Evolutionary conservation across 2,888 invertebrate species (phyloP).

Genomic region (Stratiomys singularior): DNA sequence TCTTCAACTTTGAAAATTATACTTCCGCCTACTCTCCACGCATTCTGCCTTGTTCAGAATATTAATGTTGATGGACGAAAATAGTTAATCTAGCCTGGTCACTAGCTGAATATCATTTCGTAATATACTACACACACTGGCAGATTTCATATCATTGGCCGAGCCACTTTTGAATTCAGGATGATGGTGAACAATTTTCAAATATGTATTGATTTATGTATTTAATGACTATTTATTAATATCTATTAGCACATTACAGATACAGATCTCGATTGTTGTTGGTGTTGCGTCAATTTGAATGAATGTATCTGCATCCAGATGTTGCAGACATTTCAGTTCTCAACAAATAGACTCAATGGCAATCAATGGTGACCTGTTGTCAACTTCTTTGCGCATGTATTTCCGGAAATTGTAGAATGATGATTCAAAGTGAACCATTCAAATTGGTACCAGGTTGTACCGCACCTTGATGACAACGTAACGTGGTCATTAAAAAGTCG

Average conservation of each 20-base stretch:
- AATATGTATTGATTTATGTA: not conserved
- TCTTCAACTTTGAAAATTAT: constrained; percentile 43
- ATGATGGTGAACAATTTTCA: not conserved
- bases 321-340: not conserved
- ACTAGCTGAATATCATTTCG: not conserved
- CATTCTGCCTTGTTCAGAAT: constrained; percentile 23
- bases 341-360: not conserved
- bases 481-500: not conserved
- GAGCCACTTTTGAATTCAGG: not conserved
- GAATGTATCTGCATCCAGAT: too few relatives aligned
- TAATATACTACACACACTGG: too few relatives aligned
- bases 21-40: constrained; percentile 40
- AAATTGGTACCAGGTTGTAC: constrained; percentile 38
- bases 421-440: constrained; percentile 29
- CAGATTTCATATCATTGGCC: not conserved
- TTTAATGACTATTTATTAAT: not conserved
- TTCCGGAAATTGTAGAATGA: constrained; percentile 31
- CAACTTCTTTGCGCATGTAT: not conserved
- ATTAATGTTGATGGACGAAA: constrained; percentile 5
- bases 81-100: not conserved
- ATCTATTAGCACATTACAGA: not conserved
- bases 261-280: not conserved
- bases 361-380: not conserved
- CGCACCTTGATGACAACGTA: not conserved
- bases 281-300: too few relatives aligned